Evolutionary conservation across 1,140 invertebrate genomes (phyloP), one percentile per base, ranked within the genome.

Genomic region (Cydia splendana): DNA sequence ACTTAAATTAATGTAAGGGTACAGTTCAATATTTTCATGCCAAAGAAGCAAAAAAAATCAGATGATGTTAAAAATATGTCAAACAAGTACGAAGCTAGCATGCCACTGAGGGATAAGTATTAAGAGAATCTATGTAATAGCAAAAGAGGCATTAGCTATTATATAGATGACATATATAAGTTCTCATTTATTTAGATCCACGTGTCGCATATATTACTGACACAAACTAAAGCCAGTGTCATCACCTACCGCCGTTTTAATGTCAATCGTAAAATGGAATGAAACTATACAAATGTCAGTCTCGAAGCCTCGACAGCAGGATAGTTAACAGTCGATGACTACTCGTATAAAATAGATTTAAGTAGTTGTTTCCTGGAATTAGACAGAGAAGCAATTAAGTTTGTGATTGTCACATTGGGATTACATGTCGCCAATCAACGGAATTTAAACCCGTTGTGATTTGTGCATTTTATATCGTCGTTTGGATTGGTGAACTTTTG

Each of bases 251-350:
- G 57, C 18, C 57, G 57, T 62, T 62, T 57, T 62, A 62, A 62
- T 62, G 57, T 62, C 18, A 62, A 62, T 62, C 57, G 57, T 62
- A 62, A 62, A 62, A 20, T 62, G 57, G 20, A 62, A 62, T 62
- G 57, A 62, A 62, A 62, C 57, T 62, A 12, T 62, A 62, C 57
- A 24, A 53, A 53, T 18, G 51, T 12, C 51, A 24, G 57, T 62
- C 20, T 24, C 20, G n/a, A 62, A 62, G 20, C 20, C 57, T 62
- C 57, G 7, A 24, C 57, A 24, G n/a, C 57, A 12, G 57, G 57
- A 62, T 62, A 62, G 57, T 62, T 24, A 62, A 62, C 57, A 20
- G 57, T 62, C 57, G n/a, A 62, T 24, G 57, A 62, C 57, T n/a
- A 62, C 57, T 24, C 18, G 57, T 62, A 62, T 62, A 62, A 62